Percentiles rank a stretch among this genome's conserved stretches.
phyloP scores from a whole-genome alignment of 2,888 invertebrate species.

The Apamea anceps region DNA sequence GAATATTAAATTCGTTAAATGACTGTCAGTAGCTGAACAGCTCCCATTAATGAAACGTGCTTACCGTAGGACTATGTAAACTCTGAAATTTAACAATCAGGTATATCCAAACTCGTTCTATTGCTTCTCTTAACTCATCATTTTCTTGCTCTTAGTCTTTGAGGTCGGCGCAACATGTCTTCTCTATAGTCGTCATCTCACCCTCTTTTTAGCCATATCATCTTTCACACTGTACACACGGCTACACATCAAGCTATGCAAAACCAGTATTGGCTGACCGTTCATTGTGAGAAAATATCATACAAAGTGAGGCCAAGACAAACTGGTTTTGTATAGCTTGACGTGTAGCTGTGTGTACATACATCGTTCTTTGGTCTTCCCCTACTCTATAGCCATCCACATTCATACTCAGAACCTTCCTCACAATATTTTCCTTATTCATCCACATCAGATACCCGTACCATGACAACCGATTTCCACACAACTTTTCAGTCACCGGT shows the following conservation, averaged over 20 bases:
- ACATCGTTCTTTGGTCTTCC: not conserved
- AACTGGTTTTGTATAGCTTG: too few species aligned
- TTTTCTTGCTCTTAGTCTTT: not conserved
- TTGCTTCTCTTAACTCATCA: not conserved
- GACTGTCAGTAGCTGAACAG: slow-evolving; percentile 3
- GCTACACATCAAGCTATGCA: too few species aligned
- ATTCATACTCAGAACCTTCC: slow-evolving; percentile 1
- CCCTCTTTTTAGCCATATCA: not conserved
- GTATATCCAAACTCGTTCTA: slow-evolving; percentile 4
- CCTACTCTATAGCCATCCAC: not conserved
- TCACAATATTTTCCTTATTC: not conserved
- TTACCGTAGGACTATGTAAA: not conserved
- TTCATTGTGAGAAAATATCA: too few species aligned
- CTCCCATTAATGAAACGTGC: not conserved
- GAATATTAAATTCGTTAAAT: not conserved
- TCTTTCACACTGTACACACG: slow-evolving; percentile 9
- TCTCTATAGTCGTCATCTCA: not conserved
- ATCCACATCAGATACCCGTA: not conserved
- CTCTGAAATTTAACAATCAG: not conserved
- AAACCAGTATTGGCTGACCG: too few species aligned
- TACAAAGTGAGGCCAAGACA: too few species aligned
- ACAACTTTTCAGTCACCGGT: not conserved
- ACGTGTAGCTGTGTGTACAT: not conserved
- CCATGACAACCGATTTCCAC: not conserved
- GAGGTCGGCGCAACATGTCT: not conserved